phyloP scores from a whole-genome alignment of 1,140 invertebrate species.

The Drosophila ironensis region DNA sequence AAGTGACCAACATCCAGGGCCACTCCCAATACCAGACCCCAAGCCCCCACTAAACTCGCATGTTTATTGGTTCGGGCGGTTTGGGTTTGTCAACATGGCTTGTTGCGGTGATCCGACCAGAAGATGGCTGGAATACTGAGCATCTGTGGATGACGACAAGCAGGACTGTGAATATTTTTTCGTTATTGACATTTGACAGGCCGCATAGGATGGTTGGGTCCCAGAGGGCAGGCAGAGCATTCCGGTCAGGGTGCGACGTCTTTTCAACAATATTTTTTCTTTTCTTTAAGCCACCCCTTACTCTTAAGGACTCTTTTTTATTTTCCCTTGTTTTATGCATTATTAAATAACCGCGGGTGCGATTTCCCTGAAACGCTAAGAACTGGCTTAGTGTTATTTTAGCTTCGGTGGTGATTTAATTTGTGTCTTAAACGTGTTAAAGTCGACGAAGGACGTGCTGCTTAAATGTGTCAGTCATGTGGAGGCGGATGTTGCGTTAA shows the following conservation, averaged over 20 bases:
- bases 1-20: conserved; percentile 43
- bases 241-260: conserved; percentile 6
- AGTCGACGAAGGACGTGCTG: conserved; percentile 39
- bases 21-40: background rate
- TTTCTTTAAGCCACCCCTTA: conserved; percentile 6
- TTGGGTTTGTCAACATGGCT: conserved; percentile 20
- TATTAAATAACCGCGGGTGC: conserved; percentile 78
- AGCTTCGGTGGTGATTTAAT: conserved; percentile 63
- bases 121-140: conserved; percentile 24
- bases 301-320: conserved; percentile 58
- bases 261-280: conserved; percentile 12
- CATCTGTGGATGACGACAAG: conserved; percentile 48
- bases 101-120: conserved; percentile 53
- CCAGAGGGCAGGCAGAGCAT: conserved; percentile 32
- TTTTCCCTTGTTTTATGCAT: conserved; percentile 69
- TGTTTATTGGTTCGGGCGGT: background rate
- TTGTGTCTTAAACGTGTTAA: conserved; percentile 68
- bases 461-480: conserved; percentile 69
- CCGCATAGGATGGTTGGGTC: conserved; percentile 39
- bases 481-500: conserved; percentile 3
- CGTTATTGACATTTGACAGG: conserved; percentile 81
- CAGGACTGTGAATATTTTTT: conserved; percentile 28
- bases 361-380: conserved; percentile 44
- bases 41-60: background rate
- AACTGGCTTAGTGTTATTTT: conserved; percentile 13